Conservation (phyloP, 2,113 vertebrate genomes). For the Sakesphorus luctuosus region DNA sequence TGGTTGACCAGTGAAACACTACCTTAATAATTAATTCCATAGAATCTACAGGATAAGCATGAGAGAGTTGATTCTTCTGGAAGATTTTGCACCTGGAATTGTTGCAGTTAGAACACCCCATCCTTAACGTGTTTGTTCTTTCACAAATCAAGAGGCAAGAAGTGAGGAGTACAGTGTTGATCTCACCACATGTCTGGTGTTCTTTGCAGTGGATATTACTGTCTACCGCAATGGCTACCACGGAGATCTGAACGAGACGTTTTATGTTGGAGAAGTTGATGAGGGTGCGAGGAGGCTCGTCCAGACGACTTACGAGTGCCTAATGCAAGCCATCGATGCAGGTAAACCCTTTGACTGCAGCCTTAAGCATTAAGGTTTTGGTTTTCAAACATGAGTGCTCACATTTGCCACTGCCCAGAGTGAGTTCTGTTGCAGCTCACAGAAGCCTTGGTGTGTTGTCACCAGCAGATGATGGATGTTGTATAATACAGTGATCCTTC, state of each 20-base stretch:
- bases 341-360: conserved; percentile 73
- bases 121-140: background rate
- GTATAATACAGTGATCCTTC: background rate
- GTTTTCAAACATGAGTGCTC: background rate
- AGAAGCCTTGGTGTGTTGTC: background rate
- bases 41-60: background rate
- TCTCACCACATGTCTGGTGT: background rate
- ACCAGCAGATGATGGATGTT: background rate
- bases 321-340: conserved; percentile 98
- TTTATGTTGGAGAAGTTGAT: conserved; percentile 94
- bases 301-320: conserved; percentile 95
- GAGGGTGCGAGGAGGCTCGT: conserved; percentile 91
- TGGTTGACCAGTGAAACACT: background rate
- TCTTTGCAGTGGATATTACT: conserved; percentile 93
- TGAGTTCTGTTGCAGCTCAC: background rate
- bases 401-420: background rate
- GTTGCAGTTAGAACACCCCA: background rate
- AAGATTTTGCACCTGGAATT: background rate
- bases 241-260: conserved; percentile 97
- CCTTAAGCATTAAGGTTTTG: background rate
- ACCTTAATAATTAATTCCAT: background rate
- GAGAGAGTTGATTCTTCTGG: background rate
- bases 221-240: conserved; percentile 97
- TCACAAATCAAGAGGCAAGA: background rate
- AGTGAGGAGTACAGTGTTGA: background rate